phyloP scores from a whole-genome alignment of 2,113 vertebrate genomes.

The Zosterops pallidus region DNA sequence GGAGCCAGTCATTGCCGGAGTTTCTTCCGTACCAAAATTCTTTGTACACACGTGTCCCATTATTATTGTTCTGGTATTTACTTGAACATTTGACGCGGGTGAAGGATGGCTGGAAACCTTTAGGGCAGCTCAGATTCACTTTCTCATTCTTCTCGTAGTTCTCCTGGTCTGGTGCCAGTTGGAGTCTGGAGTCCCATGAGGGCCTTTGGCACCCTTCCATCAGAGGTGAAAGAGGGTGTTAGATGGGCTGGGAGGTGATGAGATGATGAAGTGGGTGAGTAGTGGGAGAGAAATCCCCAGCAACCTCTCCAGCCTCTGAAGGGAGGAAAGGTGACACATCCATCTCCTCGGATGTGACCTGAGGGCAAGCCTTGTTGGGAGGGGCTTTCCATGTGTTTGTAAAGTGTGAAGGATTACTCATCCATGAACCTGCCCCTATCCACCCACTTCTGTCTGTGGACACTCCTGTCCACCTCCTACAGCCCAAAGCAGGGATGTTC shows the following conservation, averaged over 20 bases:
- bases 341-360: background rate
- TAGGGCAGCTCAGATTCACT: background rate
- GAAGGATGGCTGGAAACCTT: background rate
- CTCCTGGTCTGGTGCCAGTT: background rate
- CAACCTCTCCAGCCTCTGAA: background rate
- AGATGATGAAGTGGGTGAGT: background rate
- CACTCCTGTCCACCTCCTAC: background rate
- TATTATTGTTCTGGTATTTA: fast-evolving
- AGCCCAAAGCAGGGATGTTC: background rate
- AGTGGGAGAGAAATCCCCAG: background rate
- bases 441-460: background rate
- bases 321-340: background rate
- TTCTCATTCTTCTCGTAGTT: background rate
- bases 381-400: fast-evolving
- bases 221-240: background rate
- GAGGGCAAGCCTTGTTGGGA: background rate
- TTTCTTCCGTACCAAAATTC: background rate
- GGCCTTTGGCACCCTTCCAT: background rate
- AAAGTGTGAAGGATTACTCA: background rate
- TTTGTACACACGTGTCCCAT: too few species aligned
- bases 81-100: background rate
- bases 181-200: fast-evolving
- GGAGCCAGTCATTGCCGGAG: background rate
- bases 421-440: fast-evolving
- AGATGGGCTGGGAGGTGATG: background rate